Evolutionary conservation across 2,113 vertebrate genomes (phyloP), one percentile per base, ranked within the genome.

Genomic region (Telmatochromis sp.): DNA sequence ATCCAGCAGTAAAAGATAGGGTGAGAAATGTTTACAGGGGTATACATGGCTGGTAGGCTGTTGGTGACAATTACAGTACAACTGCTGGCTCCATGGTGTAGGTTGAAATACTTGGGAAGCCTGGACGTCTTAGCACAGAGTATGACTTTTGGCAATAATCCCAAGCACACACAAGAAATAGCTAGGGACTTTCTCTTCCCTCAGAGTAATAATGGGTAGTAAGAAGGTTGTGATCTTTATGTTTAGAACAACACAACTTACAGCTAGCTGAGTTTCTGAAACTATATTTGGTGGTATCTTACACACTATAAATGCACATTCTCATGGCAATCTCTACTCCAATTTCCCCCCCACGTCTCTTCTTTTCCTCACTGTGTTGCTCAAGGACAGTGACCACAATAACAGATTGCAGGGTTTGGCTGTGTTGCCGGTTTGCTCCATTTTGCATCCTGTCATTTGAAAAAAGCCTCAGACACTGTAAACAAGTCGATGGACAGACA

Each of bases 351-450:
- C 65, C 23, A 17, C 7, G 50, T 81, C 47, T 86, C 55, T 26
- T 84, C 50, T 37, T 89, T 85, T 89, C 82, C 87, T 85, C 53
- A 51, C 68, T 58, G 9, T 87, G 40, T 37, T 63, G 53, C 85
- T 91, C 31, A 91, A 89, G 58, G 87, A 90, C 73, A 78, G 47
- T 83, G 87, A 93, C 92, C 94, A 89, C 93, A 96, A 73, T 21
- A 71, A 81, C 63, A 95, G 95, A 96, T 96, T 96, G 93, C 78
- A 95, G 93, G 93, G 93, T 96, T 95, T 58, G 86, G 86, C 58
- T 87, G 6, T 90, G 91, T 91, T 51, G 90, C 87, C 89, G 86
- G 88, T 92, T 87, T 80, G 71, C 40, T 12, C 19, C 65, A 19
- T 86, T 95, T 94, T 92, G 85, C 88, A 91, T 93, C 90, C 93